Conservation (phyloP, 2,797 vertebrate species). For the Bucorvus abyssinicus region DNA sequence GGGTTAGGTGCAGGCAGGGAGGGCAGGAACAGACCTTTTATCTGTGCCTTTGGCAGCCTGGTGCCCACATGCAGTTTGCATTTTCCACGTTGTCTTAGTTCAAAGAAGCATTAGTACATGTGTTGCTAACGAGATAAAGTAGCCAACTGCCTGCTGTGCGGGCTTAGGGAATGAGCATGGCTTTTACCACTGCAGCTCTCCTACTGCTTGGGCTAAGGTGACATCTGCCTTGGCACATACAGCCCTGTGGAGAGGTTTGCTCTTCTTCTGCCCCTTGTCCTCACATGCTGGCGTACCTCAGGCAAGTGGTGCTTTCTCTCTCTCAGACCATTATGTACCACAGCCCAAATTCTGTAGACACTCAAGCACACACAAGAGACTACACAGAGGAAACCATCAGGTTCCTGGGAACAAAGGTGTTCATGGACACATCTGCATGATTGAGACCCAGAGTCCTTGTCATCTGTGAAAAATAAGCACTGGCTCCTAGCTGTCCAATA, state of each 20-base stretch:
- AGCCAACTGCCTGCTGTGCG: not conserved
- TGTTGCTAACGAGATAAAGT: not conserved
- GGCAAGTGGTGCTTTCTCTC: conserved; percentile 42
- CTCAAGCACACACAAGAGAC: not conserved
- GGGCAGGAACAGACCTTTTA: not conserved
- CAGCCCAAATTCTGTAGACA: not conserved
- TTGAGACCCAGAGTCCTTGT: not conserved
- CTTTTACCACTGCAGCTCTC: not conserved
- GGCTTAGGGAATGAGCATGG: not conserved
- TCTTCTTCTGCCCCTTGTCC: conserved; percentile 42
- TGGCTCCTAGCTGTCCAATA: not conserved
- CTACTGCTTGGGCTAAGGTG: not conserved
- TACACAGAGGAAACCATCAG: not conserved
- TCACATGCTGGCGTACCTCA: conserved; percentile 42
- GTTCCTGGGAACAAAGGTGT: not conserved
- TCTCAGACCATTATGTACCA: not conserved
- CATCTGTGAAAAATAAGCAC: conserved; percentile 27
- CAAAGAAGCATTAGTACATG: not conserved
- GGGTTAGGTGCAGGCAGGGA: not conserved
- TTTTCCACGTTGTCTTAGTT: not conserved
- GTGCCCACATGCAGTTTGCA: not conserved
- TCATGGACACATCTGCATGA: not conserved
- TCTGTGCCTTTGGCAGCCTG: not conserved
- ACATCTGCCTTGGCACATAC: not conserved
- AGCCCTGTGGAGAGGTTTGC: conserved; percentile 20